phyloP scores from a whole-genome alignment of 2,113 vertebrate species.

The Cromileptes altivelis region DNA sequence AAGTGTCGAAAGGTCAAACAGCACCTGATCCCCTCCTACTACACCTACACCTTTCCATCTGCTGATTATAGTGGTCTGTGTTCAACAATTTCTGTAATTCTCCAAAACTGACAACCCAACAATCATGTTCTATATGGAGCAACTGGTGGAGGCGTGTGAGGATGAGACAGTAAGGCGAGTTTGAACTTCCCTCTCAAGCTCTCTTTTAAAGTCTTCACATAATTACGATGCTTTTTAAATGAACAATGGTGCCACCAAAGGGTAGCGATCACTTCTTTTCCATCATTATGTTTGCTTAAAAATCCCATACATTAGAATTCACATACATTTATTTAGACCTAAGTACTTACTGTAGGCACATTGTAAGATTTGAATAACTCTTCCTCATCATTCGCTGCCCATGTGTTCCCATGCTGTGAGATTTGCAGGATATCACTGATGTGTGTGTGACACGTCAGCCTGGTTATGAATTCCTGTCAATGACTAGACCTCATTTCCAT shows the following conservation, averaged over 20 bases:
- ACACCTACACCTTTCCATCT: background rate
- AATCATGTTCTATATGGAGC: background rate
- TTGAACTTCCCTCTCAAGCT: constrained; percentile 5
- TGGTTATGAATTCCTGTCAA: constrained; percentile 71
- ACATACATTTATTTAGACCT: background rate
- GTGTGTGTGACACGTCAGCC: constrained; percentile 53
- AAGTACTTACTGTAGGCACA: background rate
- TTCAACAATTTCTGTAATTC: background rate
- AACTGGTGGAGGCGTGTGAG: background rate
- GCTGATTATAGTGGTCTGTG: background rate
- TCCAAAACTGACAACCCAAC: background rate
- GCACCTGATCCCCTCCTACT: background rate
- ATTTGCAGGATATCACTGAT: constrained; percentile 26
- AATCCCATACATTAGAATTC: background rate
- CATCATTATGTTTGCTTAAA: background rate
- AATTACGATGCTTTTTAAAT: background rate
- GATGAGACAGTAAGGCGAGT: background rate
- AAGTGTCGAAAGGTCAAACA: background rate
- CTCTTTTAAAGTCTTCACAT: background rate
- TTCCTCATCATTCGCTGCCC: constrained; percentile 9
- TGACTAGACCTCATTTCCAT: constrained; percentile 72
- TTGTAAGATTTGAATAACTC: constrained; percentile 31
- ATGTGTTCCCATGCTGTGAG: constrained; percentile 28
- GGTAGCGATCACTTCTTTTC: background rate
- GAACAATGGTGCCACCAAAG: background rate